Evolutionary conservation across 2,113 vertebrate species (phyloP), one percentile per base, ranked within the genome.

Genomic region (Clupea harengus): DNA sequence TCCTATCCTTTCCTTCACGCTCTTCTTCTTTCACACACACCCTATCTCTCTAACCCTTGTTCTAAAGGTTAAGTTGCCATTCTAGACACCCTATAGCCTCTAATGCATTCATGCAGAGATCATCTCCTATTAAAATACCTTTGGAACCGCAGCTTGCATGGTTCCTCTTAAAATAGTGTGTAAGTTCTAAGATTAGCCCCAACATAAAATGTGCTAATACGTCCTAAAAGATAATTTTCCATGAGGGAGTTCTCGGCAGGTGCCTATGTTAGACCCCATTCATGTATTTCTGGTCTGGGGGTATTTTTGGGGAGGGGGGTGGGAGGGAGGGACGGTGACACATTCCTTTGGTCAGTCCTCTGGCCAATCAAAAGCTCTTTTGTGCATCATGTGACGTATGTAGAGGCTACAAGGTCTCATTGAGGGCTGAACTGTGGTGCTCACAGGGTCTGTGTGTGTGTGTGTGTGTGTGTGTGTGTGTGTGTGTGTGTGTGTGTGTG

Each of bases 201-300:
- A 2, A n/a, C 60, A 67, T 25, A 67, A 67, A 67, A 67, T 67
- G 22, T 67, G 60, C 22, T 67, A 25, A 67, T 67, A 67, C 60
- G 4, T 67, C 22, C n/a, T 25, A 67, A 67, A 67, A 25, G 84
- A 83, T 54, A 0, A 82, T 88, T 89, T 92, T 87, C 86, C 46
- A 3, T 50, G 18, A 64, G 85, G 84, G 83, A 84, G 85, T 89
- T 94, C 93, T 91, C 91, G 28, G 81, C 52, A 80, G 49, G 44
- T 81, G 50, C 49, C 22, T 28, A 52, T 83, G 54, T 81, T 83
- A 87, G 52, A n/a, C 87, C 88, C 83, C 81, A 20, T 86, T 90
- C 83, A 88, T 93, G 90, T 91, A 88, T 87, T 44, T 87, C 88
- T 81, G 46, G 60, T 67, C 22, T 67, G 60, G 60, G 60, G 60